phyloP scores from a whole-genome alignment of 2,888 invertebrate genomes.

The Falcaria lacertinaria region DNA sequence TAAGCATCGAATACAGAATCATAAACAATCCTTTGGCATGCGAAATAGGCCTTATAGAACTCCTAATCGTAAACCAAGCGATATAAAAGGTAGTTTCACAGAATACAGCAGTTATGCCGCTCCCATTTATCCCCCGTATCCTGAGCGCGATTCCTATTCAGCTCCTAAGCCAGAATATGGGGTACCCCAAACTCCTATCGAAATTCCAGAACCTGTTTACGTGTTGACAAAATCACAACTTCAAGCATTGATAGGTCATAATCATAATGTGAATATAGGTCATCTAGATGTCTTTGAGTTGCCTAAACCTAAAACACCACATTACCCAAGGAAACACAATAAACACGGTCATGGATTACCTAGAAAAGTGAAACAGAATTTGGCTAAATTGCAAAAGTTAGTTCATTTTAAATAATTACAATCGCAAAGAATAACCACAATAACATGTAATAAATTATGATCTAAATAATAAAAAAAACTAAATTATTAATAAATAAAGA shows the following conservation, averaged over 20 bases:
- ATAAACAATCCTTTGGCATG: conserved; percentile 16
- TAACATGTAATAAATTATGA: no score
- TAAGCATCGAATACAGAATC: conserved; percentile 20
- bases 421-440: no score
- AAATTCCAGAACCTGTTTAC: conserved; percentile 54
- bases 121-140: conserved; percentile 2
- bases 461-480: no score
- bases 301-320: conserved; percentile 30
- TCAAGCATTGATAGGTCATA: conserved; percentile 47
- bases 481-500: no score
- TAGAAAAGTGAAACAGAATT: conserved; percentile 40
- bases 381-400: conserved; percentile 45
- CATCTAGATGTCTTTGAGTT: conserved; percentile 59
- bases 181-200: conserved; percentile 10
- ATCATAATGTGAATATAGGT: conserved; percentile 59
- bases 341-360: conserved; percentile 30
- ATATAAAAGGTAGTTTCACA: conserved; percentile 15
- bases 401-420: conserved; percentile 1
- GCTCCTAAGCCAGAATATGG: conserved; percentile 11
- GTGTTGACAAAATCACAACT: conserved; percentile 62
- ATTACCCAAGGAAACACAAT: conserved; percentile 39
- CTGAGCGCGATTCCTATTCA: neutral
- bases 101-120: conserved; percentile 11
- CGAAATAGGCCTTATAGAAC: conserved; percentile 4
- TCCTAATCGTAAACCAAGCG: conserved; percentile 5